Base-by-base conservation (phyloP, 2,113 vertebrate species). In the Ahaetulla prasina region DNA sequence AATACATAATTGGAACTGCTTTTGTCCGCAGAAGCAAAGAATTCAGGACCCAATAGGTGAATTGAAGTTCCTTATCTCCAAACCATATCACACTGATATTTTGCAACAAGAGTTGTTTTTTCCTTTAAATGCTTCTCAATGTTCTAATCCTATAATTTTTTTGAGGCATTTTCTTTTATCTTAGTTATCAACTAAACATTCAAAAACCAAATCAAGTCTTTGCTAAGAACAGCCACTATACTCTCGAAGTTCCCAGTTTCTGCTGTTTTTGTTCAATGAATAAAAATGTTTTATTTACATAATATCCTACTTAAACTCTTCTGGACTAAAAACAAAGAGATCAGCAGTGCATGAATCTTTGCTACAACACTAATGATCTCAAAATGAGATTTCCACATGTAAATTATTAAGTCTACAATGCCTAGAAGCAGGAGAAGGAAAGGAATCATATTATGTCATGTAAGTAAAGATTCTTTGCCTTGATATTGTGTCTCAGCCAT, bases 131-230 rank as follows among this genome's bases (percentile, higher is more conserved):
- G 92, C 45, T 88, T 92, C 52, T 47, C n/a, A 20, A 54, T 91
- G 20, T 57, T 92, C 8, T 74, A 8, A n/a, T 84, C 93, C 47
- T 23, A 84, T 85, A 87, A 74, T 45, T 3, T n/a, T 3, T 35
- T 8, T 43, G 27, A n/a, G 18, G 55, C 2, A 45, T 93, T 91
- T 94, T 84, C 88, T 80, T 94, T 74, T 55, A 14, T 23, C 18
- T 88, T 80, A 90, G 54, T 27, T 45, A 47, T 43, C 50, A 60
- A 35, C 54, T 63, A n/a, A 50, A 74, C 0, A n/a, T 43, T 87
- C 85, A 95, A n/a, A 91, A 25, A 91, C n/a, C n/a, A 91, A 85
- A 57, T 49, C 7, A 84, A 94, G 14, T 85, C 12, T 45, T 45
- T 89, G 63, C 8, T 86, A 68, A 92, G 55, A 93, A 90, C 52